phyloP scores from a whole-genome alignment of 2,113 vertebrate species.

The Azemiops feae region DNA sequence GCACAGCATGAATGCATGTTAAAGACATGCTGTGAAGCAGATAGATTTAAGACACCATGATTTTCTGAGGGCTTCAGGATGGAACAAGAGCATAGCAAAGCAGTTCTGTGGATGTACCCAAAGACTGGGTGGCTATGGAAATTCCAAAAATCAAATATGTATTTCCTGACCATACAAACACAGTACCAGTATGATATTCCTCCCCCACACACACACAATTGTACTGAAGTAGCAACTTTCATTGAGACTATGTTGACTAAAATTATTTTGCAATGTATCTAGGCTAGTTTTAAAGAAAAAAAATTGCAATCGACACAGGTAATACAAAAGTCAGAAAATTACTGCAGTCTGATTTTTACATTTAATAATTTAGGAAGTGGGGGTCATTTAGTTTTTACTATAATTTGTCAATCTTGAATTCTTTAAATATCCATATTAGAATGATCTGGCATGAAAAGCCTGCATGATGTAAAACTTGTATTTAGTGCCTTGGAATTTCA shows the following conservation, averaged over 20 bases:
- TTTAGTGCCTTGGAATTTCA: neutral
- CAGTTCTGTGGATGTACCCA: neutral
- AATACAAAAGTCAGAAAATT: neutral
- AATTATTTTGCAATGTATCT: neutral
- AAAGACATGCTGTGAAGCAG: neutral
- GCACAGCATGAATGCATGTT: neutral
- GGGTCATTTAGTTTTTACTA: neutral
- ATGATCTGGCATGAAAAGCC: neutral
- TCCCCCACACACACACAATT: neutral
- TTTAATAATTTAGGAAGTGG: neutral
- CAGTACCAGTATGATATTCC: neutral
- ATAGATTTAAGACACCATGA: neutral
- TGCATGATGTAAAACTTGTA: neutral
- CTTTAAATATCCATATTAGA: neutral
- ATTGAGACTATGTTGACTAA: neutral
- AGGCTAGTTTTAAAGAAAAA: neutral
- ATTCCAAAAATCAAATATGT: neutral
- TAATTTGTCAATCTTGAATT: neutral
- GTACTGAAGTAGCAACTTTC: neutral
- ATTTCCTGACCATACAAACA: neutral
- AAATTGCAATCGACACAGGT: neutral
- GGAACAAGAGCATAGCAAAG: neutral
- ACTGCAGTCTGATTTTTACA: neutral
- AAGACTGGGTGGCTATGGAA: neutral
- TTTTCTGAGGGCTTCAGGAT: neutral